These are phyloP conservation scores for Chloroceryle aenea DNA, from an alignment of 2,113 vertebrate species.

Conservation along the genomic window DNA sequence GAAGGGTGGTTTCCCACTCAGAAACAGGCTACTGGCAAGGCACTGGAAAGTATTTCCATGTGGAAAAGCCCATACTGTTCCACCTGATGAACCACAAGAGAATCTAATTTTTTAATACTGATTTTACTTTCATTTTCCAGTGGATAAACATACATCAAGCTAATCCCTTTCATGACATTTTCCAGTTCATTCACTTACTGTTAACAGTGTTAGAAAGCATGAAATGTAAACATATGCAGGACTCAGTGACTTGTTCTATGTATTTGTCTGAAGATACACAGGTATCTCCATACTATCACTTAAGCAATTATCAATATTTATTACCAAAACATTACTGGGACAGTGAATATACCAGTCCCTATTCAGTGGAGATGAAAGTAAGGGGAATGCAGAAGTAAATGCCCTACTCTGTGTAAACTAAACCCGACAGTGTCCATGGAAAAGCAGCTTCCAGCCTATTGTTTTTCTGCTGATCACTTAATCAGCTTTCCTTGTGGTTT, in stretches of 20 bases:
- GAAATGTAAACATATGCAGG: neutral
- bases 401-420: neutral
- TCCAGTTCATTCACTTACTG: neutral
- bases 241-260: neutral
- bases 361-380: neutral
- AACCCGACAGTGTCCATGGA: neutral
- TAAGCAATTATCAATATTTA: neutral
- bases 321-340: neutral
- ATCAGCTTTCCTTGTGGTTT: neutral
- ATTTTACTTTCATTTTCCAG: conserved; percentile 6
- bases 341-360: neutral
- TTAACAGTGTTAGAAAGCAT: neutral
- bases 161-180: neutral
- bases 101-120: neutral
- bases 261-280: neutral
- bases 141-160: neutral
- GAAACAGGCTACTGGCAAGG: conserved; percentile 29
- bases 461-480: neutral
- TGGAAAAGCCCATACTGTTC: neutral
- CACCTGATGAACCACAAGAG: neutral
- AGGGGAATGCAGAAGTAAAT: neutral
- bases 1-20: neutral
- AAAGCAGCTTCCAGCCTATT: neutral
- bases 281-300: neutral
- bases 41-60: conserved; percentile 11